Conservation (phyloP, 2,888 invertebrate genomes). For the Ormia ochracea region DNA sequence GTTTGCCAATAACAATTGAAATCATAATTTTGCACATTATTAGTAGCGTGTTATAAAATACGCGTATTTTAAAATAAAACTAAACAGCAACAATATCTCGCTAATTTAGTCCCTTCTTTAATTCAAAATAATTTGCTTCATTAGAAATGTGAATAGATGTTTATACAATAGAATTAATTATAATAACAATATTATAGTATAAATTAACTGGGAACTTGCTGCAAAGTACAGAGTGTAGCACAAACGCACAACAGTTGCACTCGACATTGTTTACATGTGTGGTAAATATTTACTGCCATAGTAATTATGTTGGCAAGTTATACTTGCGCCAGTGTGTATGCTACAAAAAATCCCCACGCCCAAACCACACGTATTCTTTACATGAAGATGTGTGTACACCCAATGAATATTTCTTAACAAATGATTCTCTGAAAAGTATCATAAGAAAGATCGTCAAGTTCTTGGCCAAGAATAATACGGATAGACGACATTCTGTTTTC, state of each 20-base stretch:
- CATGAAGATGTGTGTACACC: background rate
- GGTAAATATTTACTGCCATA: slow-evolving; percentile 29
- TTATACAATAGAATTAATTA: background rate
- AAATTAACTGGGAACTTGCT: background rate
- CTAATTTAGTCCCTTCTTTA: no score
- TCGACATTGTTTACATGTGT: slow-evolving; percentile 1
- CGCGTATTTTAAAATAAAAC: no score
- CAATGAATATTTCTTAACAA: no score
- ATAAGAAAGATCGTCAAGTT: no score
- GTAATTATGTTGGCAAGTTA: slow-evolving; percentile 6
- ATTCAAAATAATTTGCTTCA: no score
- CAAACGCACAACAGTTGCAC: slow-evolving; percentile 13
- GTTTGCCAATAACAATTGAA: no score
- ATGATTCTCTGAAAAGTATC: no score
- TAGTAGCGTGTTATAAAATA: no score
- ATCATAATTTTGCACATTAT: no score
- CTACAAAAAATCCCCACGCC: background rate
- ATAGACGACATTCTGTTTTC: no score
- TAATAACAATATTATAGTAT: background rate
- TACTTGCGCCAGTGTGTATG: background rate
- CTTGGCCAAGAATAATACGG: no score
- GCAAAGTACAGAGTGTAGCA: background rate
- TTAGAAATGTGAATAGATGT: background rate
- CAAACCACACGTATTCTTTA: background rate
- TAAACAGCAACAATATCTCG: no score